Evolutionary conservation across 2,888 invertebrate species (phyloP), one percentile per base, ranked within the genome.

Genomic region (Diadromus collaris): DNA sequence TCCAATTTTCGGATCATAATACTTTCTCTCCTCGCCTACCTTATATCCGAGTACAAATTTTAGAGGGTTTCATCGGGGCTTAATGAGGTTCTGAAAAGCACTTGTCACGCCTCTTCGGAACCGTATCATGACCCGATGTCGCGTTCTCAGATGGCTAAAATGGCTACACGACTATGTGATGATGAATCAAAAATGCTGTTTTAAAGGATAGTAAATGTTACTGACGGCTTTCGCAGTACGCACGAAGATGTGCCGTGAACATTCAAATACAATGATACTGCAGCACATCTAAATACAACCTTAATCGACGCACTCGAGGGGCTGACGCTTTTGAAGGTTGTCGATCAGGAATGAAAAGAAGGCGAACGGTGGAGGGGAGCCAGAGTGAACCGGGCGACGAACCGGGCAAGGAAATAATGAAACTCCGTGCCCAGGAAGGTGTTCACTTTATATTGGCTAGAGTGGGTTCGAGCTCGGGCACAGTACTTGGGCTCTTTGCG

Each of bases 371-470:
- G 44, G 65, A 73, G 56, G 63, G 64, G 21, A 81, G 58, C 38
- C 41, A 46, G 63, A 73, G 61, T 54, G 73, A 58, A 69, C 9
- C 41, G 70, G 73, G 78, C 71, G 65, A 67, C 67, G 76, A 81
- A 74, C 80, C 76, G 81, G 79, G 85, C 82, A 85, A 86, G 85
- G 86, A 85, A 88, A 88, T 86, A 87, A 86, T 86, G 87, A 87
- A 86, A 86, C 87, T 85, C 83, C 83, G 83, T 83, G 83, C 83
- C 56, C 85, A 84, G 86, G 83, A 86, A 88, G 86, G 85, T 86
- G 85, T 85, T 87, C 85, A 85, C 85, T 86, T 87, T 87, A 76
- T 76, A 88, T 87, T 86, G 88, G 88, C 86, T 85, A 87, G 87
- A 85, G 86, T 86, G 88, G 85, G 85, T 81, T 81, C 24, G 41